Evolutionary conservation across 2,888 invertebrate genomes (phyloP), one percentile per base, ranked within the genome.

Genomic region (Hirtodrosophila alboralis): DNA sequence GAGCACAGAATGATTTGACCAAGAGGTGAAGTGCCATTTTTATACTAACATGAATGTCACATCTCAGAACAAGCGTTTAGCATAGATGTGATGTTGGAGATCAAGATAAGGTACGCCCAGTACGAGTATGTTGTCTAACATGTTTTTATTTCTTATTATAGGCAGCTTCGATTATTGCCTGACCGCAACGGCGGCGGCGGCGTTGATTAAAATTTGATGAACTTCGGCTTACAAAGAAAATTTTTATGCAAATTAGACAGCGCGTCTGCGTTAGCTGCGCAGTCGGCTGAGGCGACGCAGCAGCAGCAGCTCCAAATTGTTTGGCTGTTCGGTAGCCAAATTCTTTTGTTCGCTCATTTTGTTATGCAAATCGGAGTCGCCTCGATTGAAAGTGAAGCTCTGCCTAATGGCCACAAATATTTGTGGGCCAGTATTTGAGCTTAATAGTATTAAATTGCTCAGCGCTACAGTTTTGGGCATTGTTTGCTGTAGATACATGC

Each of bases 281-380:
- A 37, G 66, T 40, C 53, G 31, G 34, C 23, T 6, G 34, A 9
- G 14, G 14, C 40, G 3, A 12, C 59, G 13, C 43, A 38, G 18
- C 61, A 26, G 37, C 41, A 28, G 43, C 49, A 70, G 77, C 74
- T 76, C 74, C 63, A 78, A 81, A 84, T 86, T 88, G 75, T 75
- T 71, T 65, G 66, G 54, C 72, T 60, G 59, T 65, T 87, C 85
- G 72, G 85, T 87, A 85, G 85, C 87, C 64, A 69, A 63, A 63
- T 87, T 84, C 75, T 75, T 73, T 85, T 87, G 81, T 85, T 84
- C 61, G 61, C 67, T 60, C 73, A 75, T 88, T 88, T 88, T 87
- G 88, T 88, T 85, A 85, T 85, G 87, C 80, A 64, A 87, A 88
- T 85, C 37, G 56, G 52, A 37, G 38, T 27, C 40, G 38, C 53